Evolutionary conservation across 2,888 invertebrate species (phyloP).

Genomic region (Kuschelorhynchus macadamiae): DNA sequence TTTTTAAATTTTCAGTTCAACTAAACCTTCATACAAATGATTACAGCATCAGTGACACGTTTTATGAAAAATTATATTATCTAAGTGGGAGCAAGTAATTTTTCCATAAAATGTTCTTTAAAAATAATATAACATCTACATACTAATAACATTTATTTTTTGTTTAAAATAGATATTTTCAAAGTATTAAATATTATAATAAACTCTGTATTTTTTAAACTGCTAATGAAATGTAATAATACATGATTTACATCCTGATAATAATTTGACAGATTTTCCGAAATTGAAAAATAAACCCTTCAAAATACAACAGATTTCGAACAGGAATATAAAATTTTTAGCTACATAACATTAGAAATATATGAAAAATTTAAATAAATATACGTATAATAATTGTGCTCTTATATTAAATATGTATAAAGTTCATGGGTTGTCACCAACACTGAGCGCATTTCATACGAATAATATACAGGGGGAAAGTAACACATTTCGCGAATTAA

Average conservation of each 20-base stretch:
- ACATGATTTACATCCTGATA: conserved; percentile 7
- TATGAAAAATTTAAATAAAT: conserved; percentile 21
- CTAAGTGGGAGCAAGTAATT: no score
- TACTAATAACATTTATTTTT: no score
- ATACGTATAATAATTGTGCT: conserved; percentile 2
- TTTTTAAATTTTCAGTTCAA: no score
- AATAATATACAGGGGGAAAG: no score
- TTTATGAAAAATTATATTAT: no score
- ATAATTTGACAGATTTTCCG: conserved; percentile 13
- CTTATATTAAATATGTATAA: conserved; percentile 7
- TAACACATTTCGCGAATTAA: no score
- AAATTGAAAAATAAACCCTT: conserved; percentile 29
- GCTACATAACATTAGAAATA: conserved; percentile 35
- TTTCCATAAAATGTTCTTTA: no score
- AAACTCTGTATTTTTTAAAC: conserved; percentile 29
- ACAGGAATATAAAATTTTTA: conserved; percentile 24
- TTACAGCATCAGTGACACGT: no score
- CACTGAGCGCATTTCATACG: no score
- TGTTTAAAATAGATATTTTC: conserved; percentile 10
- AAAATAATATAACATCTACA: no score
- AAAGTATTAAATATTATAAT: conserved; percentile 37
- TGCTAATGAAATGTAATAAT: conserved; percentile 3
- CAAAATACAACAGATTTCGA: conserved; percentile 29
- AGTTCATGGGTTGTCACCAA: neutral
- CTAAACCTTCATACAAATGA: no score